Conservation (phyloP, 2,113 vertebrate species). For the Thunnus thynnus region DNA sequence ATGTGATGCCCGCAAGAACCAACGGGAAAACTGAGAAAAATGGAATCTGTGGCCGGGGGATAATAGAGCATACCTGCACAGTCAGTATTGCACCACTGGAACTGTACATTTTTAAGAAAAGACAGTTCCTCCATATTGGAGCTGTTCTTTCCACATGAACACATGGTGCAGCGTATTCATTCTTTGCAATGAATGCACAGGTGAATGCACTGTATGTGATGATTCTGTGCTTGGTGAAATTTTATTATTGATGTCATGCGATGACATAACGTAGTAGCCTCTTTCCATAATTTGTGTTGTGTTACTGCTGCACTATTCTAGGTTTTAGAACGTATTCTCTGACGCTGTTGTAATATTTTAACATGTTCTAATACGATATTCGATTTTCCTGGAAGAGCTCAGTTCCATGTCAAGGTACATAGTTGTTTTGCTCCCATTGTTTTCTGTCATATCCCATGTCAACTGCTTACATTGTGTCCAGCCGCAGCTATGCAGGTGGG, state of each 20-base stretch:
- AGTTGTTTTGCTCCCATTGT: constrained; percentile 23
- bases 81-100: constrained; percentile 1
- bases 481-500: constrained; percentile 36
- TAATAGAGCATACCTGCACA: constrained; percentile 24
- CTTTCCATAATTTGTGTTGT: background rate
- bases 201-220: background rate
- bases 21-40: constrained; percentile 5
- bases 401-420: constrained; percentile 1
- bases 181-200: background rate
- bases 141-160: background rate
- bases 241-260: background rate
- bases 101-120: constrained; percentile 21
- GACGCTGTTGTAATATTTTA: background rate
- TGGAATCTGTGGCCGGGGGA: constrained; percentile 6
- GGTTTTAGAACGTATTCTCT: background rate
- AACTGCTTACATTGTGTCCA: constrained; percentile 44
- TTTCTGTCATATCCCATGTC: constrained; percentile 11
- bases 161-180: background rate
- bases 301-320: background rate
- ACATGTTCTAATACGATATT: background rate
- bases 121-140: background rate
- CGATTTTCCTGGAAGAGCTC: constrained; percentile 15
- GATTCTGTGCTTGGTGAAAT: background rate
- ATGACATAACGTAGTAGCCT: background rate
- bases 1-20: constrained; percentile 37